These are phyloP conservation scores for Todiramphus saurophagus DNA, from an alignment of 2,113 vertebrate genomes.

Conservation along the genomic window DNA sequence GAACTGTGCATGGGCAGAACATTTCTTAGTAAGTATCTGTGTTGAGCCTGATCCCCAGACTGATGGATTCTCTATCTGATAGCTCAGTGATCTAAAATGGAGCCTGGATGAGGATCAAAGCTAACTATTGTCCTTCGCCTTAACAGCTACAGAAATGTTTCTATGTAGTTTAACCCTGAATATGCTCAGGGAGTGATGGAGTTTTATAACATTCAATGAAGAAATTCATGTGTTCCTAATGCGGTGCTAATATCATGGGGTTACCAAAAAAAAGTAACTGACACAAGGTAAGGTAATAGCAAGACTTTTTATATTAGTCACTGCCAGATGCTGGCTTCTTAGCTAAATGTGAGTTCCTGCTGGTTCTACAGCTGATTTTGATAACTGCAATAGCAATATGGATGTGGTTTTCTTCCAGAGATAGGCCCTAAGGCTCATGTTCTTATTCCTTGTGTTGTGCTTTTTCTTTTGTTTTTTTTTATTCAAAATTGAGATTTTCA, in stretches of 20 bases:
- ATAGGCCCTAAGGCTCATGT: background rate
- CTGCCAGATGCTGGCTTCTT: background rate
- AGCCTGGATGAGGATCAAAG: background rate
- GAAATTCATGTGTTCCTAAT: background rate
- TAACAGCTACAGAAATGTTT: background rate
- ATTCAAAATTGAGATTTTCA: background rate
- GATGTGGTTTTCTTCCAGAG: background rate
- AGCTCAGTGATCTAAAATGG: background rate
- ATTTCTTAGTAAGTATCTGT: background rate
- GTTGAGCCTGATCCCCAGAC: background rate
- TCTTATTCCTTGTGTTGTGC: background rate
- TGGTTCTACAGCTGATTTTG: background rate
- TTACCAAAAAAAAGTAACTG: background rate
- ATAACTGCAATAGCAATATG: background rate
- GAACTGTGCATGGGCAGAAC: background rate
- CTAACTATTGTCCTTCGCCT: background rate
- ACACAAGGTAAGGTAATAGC: background rate
- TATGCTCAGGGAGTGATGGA: background rate
- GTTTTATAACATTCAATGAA: accelerated
- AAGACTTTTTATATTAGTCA: background rate
- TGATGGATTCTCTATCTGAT: accelerated
- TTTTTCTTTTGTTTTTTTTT: background rate
- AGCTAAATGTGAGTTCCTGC: background rate
- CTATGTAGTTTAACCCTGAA: accelerated
- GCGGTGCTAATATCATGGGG: background rate